Base-by-base conservation (phyloP, 2,888 invertebrate species). In the Craniophora ligustri region DNA sequence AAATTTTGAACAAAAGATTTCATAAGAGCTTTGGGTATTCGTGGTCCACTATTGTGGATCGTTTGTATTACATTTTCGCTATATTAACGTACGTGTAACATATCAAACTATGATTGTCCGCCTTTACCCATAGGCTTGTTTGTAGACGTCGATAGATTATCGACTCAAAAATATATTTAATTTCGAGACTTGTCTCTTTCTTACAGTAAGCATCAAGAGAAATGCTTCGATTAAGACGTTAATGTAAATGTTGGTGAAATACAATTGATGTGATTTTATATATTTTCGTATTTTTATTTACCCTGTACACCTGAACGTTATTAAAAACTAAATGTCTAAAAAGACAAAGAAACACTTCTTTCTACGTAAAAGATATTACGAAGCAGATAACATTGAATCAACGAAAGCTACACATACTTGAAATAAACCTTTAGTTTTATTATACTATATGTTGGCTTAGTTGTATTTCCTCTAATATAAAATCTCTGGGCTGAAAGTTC, bases 221-320 rank as follows among this genome's bases (percentile, higher is more conserved):
- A 89, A 89, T 89, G 92, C 91, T 92, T 92, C 84, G 86, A 89
- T 88, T 91, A 91, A 91, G 89, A 89, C 87, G 88, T 92, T 91
- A 86, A 85, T 91, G 89, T 92, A 92, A 88, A 91, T 92, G 92
- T 92, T 92, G 92, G 89, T 93, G 91, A 91, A 93, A 92, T 93
- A 93, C 93, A 93, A 92, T 93, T 91, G 92, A 93, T 93, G 93
- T 93, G 92, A 92, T 91, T 93, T 93, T 92, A 78, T 91, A 92
- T 68, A 70, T 49, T 64, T 72, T 72, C 3, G 85, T 60, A 61
- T 72, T 91, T 91, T 92, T 81, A 88, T 89, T 92, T 85, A 41
- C 44, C 53, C 62, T 56, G 11, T 19, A 26, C 39, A 16, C 23
- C 2, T 19, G 3, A 23, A 3, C n/a, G 8, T 23, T 23, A 8